Percentiles rank a stretch among this genome's conserved stretches.
Conservation (phyloP, 2,797 vertebrate genomes). For the Myiotriccus ornatus region DNA sequence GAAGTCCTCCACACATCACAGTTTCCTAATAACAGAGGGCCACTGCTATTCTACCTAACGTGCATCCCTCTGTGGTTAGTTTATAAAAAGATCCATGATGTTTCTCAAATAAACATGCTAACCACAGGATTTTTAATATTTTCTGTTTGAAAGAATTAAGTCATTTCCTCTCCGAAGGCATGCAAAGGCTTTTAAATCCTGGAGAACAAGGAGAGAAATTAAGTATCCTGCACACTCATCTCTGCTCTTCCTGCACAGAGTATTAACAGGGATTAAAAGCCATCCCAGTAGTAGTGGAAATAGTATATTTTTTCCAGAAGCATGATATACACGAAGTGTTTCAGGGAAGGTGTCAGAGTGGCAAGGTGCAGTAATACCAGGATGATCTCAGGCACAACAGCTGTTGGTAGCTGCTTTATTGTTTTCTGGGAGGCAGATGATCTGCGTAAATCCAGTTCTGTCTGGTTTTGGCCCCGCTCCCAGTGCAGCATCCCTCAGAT, state of each 20-base stretch:
- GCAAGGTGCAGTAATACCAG: neutral
- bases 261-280: neutral
- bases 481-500: neutral
- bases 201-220: neutral
- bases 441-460: neutral
- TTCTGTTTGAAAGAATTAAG: neutral
- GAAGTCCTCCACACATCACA: neutral
- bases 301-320: neutral
- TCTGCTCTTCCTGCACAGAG: neutral
- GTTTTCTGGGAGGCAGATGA: constrained; percentile 13
- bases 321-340: neutral
- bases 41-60: neutral
- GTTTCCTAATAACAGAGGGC: neutral
- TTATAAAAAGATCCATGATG: neutral
- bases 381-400: neutral
- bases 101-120: neutral
- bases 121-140: neutral
- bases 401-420: neutral
- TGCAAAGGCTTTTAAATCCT: neutral
- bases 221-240: neutral
- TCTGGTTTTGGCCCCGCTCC: neutral
- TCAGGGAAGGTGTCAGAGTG: neutral
- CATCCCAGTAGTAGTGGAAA: neutral
- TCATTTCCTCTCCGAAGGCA: neutral
- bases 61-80: neutral